A percentile compares a stretch with the other conserved stretches of the same genome.
These are phyloP conservation scores for Strongylocentrotus purpuratus DNA, from an alignment of 35 echinoderm and acorn worm genomes.

Conservation along the genomic window DNA sequence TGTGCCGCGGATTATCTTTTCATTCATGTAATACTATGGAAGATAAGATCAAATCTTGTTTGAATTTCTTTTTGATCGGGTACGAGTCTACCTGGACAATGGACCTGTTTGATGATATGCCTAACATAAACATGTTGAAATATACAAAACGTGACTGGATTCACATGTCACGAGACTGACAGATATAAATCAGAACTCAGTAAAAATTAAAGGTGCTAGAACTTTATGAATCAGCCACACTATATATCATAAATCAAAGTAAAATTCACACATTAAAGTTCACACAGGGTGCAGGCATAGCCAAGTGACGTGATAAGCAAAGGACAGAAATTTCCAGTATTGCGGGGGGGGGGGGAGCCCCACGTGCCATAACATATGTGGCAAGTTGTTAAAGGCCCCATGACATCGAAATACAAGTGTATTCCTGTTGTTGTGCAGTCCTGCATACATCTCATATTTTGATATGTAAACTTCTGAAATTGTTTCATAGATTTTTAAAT, in stretches of 20 bases:
- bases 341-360: too few species aligned
- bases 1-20: not conserved
- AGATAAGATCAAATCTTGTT: not conserved
- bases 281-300: too few species aligned
- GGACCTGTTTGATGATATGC: not conserved
- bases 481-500: too few species aligned
- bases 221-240: not conserved
- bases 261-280: too few species aligned
- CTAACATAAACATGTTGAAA: not conserved
- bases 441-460: too few species aligned
- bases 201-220: not conserved
- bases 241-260: not conserved
- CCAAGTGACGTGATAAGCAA: too few species aligned
- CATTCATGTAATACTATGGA: not conserved
- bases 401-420: too few species aligned
- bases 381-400: too few species aligned
- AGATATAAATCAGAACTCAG: not conserved
- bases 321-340: too few species aligned
- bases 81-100: not conserved
- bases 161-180: not conserved
- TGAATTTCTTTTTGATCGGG: not conserved
- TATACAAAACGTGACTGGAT: not conserved
- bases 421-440: too few species aligned
- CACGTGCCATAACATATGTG: too few species aligned
- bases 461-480: too few species aligned